Conservation (phyloP, 2,888 invertebrate species). For the Catocala nupta region DNA sequence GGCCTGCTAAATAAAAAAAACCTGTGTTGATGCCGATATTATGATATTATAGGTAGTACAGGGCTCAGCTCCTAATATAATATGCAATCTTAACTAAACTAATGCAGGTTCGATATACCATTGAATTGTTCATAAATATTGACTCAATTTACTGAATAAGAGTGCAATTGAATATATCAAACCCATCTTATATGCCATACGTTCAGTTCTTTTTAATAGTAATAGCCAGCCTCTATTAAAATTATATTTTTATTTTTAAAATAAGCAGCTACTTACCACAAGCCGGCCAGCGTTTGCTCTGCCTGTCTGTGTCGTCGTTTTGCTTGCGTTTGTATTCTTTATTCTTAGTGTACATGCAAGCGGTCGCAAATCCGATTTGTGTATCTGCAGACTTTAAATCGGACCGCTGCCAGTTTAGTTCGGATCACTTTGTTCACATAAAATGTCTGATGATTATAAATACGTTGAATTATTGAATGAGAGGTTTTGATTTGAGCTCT, state of each 20-base stretch:
- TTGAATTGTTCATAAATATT: too few relatives aligned
- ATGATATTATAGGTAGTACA: too few relatives aligned
- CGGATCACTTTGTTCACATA: conserved; percentile 34
- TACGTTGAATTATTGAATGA: conserved; percentile 24
- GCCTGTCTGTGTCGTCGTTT: conserved; percentile 55
- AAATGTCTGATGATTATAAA: conserved; percentile 23
- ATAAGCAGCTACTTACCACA: conserved; percentile 49
- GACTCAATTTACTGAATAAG: too few relatives aligned
- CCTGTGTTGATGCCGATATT: too few relatives aligned
- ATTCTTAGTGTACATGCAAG: conserved; percentile 59
- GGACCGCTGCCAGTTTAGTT: conserved; percentile 44
- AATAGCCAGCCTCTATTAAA: too few relatives aligned
- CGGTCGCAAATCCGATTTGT: conserved; percentile 68
- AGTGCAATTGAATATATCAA: too few relatives aligned
- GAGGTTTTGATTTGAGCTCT: background rate
- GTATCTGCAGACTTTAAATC: conserved; percentile 54
- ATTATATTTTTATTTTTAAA: background rate
- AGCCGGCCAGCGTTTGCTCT: conserved; percentile 49
- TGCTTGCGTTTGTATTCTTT: conserved; percentile 59
- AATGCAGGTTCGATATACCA: too few relatives aligned
- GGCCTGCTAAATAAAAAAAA: too few relatives aligned
- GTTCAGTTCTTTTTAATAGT: too few relatives aligned
- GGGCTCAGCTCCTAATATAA: too few relatives aligned
- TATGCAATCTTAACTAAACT: too few relatives aligned
- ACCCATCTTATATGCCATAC: too few relatives aligned